These are phyloP conservation scores for Melanargia galathea DNA, from an alignment of 2,888 invertebrate species.

Conservation along the genomic window DNA sequence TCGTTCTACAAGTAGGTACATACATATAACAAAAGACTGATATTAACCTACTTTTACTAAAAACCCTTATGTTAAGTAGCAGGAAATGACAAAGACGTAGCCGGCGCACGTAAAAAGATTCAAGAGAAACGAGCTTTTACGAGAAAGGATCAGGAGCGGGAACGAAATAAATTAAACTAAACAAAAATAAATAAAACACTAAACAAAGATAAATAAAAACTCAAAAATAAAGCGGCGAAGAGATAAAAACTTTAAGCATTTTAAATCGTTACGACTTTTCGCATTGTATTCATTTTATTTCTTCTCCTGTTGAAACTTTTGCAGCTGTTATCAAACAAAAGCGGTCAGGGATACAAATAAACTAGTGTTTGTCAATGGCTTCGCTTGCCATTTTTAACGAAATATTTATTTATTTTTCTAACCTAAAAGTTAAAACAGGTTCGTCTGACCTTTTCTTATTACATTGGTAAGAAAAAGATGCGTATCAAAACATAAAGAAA, in stretches of 20 bases:
- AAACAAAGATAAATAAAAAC: constrained; percentile 23
- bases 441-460: too few species aligned
- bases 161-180: constrained; percentile 25
- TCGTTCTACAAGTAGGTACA: too few species aligned
- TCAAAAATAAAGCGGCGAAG: constrained; percentile 26
- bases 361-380: constrained; percentile 22
- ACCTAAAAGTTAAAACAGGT: neutral
- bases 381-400: neutral
- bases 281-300: constrained; percentile 30
- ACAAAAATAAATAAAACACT: constrained; percentile 21
- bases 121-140: constrained; percentile 40
- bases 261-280: constrained; percentile 30
- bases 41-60: constrained; percentile 2
- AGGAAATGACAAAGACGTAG: constrained; percentile 7
- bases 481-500: too few species aligned
- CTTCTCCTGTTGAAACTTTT: constrained; percentile 22
- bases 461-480: too few species aligned
- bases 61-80: neutral
- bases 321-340: constrained; percentile 30
- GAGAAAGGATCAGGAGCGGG: constrained; percentile 6
- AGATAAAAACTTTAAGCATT: constrained; percentile 29
- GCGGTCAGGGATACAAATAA: constrained; percentile 20
- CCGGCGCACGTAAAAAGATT: constrained; percentile 17
- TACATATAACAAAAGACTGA: neutral
- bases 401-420: constrained; percentile 10